Evolutionary conservation across 2,888 invertebrate species (phyloP).

Genomic region (Calephelis perditalis): DNA sequence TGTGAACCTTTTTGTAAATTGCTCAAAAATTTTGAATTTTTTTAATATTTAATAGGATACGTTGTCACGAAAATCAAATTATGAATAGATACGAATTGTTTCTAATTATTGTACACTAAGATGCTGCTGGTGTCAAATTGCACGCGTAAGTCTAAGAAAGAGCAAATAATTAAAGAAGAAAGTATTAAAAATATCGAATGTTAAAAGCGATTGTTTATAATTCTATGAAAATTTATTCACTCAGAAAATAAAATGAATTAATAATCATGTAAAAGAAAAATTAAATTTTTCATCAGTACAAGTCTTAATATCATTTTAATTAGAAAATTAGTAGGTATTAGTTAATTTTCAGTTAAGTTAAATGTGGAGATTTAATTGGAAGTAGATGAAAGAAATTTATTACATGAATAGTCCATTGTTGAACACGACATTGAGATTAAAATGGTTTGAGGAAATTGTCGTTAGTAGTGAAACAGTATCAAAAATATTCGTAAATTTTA

Average conservation of each 20-base stretch:
- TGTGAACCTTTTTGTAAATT: constrained; percentile 33
- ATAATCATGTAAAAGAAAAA: constrained; percentile 27
- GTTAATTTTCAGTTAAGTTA: constrained; percentile 26
- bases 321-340: constrained; percentile 33
- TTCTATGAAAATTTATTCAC: constrained; percentile 25
- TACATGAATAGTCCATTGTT: constrained; percentile 17
- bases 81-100: constrained; percentile 52
- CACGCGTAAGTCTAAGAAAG: constrained; percentile 57
- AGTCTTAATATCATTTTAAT: constrained; percentile 46
- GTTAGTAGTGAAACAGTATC: neutral
- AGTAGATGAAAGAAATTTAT: constrained; percentile 14
- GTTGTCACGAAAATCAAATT: constrained; percentile 51
- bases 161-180: constrained; percentile 28
- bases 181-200: constrained; percentile 26
- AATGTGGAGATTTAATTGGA: constrained; percentile 7
- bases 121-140: constrained; percentile 69
- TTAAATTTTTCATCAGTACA: constrained; percentile 39
- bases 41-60: constrained; percentile 38
- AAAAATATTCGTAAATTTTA: neutral
- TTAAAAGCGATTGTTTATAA: constrained; percentile 24
- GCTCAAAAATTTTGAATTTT: constrained; percentile 48
- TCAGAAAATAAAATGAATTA: constrained; percentile 31
- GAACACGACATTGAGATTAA: neutral
- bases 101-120: constrained; percentile 52
- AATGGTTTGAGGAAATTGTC: neutral